phyloP scores from a whole-genome alignment of 1,140 invertebrate species.

The Bombus confusus region DNA sequence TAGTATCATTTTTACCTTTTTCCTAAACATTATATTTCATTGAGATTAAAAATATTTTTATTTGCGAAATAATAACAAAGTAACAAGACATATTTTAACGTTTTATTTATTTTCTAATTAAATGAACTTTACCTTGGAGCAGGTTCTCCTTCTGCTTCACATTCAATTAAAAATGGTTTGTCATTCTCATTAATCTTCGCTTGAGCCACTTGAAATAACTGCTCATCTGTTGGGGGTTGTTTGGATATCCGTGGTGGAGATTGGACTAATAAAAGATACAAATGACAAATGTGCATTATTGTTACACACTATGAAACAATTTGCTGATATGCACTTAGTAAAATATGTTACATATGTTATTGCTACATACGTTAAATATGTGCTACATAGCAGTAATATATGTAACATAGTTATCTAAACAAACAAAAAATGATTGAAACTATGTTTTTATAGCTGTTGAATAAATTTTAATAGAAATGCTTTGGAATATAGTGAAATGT shows the following conservation, averaged over 20 bases:
- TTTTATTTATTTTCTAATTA: conserved; percentile 15
- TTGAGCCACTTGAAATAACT: conserved; percentile 94
- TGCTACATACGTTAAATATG: neutral
- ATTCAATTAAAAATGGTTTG: conserved; percentile 97
- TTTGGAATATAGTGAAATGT: neutral
- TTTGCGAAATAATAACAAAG: neutral
- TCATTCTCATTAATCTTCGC: conserved; percentile 90
- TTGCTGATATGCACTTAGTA: neutral
- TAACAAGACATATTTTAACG: neutral
- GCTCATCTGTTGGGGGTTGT: conserved; percentile 94
- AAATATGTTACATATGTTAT: neutral
- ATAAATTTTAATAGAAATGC: neutral
- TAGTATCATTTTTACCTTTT: neutral
- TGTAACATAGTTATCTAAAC: neutral
- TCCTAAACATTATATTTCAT: neutral
- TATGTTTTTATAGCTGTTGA: neutral
- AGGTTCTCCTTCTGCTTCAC: conserved; percentile 96
- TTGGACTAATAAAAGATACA: conserved; percentile 85
- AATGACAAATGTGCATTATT: conserved; percentile 38
- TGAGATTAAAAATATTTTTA: neutral
- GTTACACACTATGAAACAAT: neutral
- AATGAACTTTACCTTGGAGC: conserved; percentile 87
- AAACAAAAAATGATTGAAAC: conserved; percentile 24
- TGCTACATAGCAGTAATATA: neutral
- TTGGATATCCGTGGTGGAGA: conserved; percentile 94